A percentile compares a stretch with the other conserved stretches of the same genome.
Conservation (phyloP, 92 coral and sea anemone genomes). For the Diadumene lineata region DNA sequence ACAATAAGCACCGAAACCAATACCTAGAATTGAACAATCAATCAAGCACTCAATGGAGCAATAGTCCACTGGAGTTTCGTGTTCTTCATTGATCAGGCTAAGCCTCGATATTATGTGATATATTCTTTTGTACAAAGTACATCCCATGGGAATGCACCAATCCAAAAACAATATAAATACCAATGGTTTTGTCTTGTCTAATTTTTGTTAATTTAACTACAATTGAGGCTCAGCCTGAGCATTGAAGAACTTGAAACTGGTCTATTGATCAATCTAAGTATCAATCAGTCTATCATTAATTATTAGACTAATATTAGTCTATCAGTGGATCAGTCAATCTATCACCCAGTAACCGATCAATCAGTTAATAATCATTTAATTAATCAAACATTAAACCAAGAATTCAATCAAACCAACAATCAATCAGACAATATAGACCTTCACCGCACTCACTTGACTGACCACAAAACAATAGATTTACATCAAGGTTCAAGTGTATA, state of each 20-base stretch:
- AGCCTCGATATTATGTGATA: too few species aligned
- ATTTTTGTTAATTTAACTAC: too few species aligned
- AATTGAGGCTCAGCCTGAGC: too few species aligned
- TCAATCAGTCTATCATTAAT: neutral
- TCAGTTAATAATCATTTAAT: neutral
- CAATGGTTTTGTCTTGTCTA: too few species aligned
- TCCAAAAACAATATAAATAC: too few species aligned
- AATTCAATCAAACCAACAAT: neutral
- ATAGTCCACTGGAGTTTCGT: too few species aligned
- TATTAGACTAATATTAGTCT: neutral
- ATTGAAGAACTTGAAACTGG: too few species aligned
- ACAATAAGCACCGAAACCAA: slow-evolving; percentile 98
- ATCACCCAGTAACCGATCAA: neutral
- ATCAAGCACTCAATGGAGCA: neutral
- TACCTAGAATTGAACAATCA: slow-evolving; percentile 37
- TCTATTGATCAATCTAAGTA: neutral
- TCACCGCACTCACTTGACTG: neutral
- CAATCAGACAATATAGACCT: neutral
- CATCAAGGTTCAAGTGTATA: too few species aligned
- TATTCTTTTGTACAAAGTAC: too few species aligned
- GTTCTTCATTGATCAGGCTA: too few species aligned
- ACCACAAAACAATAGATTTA: too few species aligned
- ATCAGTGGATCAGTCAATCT: neutral
- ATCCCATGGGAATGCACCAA: too few species aligned
- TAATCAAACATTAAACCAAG: neutral